These are phyloP conservation scores for Thera obeliscata DNA, from an alignment of 2,888 invertebrate species.

Conservation along the genomic window DNA sequence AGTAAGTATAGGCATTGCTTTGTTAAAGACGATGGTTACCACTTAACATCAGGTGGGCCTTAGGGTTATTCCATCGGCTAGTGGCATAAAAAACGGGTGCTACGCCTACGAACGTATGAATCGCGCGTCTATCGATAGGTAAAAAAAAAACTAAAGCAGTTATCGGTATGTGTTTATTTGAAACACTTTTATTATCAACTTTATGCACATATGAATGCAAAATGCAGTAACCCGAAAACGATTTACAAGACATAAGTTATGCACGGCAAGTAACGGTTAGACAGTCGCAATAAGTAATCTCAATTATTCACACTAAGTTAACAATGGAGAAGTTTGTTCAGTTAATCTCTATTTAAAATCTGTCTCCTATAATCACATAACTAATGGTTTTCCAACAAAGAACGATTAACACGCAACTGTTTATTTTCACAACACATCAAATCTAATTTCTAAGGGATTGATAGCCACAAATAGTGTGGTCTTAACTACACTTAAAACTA, in stretches of 20 bases:
- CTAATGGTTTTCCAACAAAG: constrained; percentile 6
- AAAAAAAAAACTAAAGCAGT: not conserved
- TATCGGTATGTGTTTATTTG: not conserved
- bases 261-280: not conserved
- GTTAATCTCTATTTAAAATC: constrained; percentile 13
- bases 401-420: constrained; percentile 8
- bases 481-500: constrained; percentile 32
- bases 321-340: constrained; percentile 12
- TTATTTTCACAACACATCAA: constrained; percentile 16
- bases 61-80: too few relatives aligned
- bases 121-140: not conserved
- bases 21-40: too few relatives aligned
- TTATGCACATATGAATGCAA: not conserved
- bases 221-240: not conserved
- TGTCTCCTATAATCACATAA: constrained; percentile 7
- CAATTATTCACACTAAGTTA: constrained; percentile 2
- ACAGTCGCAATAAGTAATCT: not conserved
- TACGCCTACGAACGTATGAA: too few relatives aligned
- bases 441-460: constrained; percentile 26
- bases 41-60: too few relatives aligned
- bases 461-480: constrained; percentile 39
- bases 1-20: too few relatives aligned
- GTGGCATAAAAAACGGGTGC: too few relatives aligned
- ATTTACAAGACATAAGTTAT: not conserved
- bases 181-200: not conserved